These are phyloP conservation scores for Drosophila rellima DNA, from an alignment of 2,888 invertebrate species.

Conservation along the genomic window DNA sequence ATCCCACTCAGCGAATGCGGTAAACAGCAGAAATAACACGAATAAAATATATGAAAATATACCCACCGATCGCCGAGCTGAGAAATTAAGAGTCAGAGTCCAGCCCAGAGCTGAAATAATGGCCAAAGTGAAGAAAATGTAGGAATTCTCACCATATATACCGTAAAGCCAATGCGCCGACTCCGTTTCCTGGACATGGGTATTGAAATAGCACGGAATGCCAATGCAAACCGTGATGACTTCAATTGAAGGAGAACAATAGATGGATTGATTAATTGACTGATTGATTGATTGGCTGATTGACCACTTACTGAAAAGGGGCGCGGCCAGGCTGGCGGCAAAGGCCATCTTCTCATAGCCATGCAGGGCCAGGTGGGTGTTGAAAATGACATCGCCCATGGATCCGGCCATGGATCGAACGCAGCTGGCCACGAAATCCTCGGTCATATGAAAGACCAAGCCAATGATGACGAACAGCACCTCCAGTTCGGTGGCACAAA, in stretches of 20 bases:
- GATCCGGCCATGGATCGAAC: constrained; percentile 38
- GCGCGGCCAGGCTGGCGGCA: constrained; percentile 49
- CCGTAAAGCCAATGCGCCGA: constrained; percentile 42
- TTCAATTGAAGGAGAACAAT: constrained; percentile 5
- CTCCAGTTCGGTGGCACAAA: constrained; percentile 49
- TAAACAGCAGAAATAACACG: constrained; percentile 20
- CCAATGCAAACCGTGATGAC: constrained; percentile 45
- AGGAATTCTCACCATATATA: constrained; percentile 33
- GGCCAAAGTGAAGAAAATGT: constrained; percentile 34
- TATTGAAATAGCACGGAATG: constrained; percentile 29
- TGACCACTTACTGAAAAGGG: constrained; percentile 42
- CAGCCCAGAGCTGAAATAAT: constrained; percentile 29
- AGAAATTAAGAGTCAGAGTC: constrained; percentile 41
- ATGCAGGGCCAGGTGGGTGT: constrained; percentile 41
- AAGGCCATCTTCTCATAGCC: constrained; percentile 62
- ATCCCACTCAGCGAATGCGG: constrained; percentile 22
- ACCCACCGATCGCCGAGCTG: constrained; percentile 48
- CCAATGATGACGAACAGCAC: constrained; percentile 45
- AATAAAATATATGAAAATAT: constrained; percentile 37
- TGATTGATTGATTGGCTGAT: neutral
- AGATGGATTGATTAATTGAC: neutral
- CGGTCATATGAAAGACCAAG: constrained; percentile 35
- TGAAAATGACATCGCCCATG: constrained; percentile 48
- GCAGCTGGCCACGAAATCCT: constrained; percentile 39
- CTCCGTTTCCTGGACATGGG: neutral